phyloP scores from a whole-genome alignment of 2,888 invertebrate genomes.

The Cataglyphis livida region DNA sequence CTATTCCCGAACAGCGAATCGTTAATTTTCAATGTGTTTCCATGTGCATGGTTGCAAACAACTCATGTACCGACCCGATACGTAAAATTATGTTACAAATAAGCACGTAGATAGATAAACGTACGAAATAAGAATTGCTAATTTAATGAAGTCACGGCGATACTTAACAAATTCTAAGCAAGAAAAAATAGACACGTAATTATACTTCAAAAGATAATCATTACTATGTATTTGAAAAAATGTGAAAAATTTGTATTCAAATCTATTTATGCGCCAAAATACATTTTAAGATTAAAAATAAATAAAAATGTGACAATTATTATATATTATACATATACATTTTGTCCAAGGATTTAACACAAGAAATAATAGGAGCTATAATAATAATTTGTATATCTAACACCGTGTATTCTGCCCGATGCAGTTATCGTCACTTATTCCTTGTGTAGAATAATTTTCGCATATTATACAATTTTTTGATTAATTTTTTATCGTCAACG shows the following conservation, averaged over 20 bases:
- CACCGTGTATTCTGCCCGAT: neutral
- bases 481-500: slow-evolving; percentile 27
- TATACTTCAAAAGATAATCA: slow-evolving; percentile 9
- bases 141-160: slow-evolving; percentile 24
- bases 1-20: neutral
- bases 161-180: slow-evolving; percentile 18
- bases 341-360: neutral
- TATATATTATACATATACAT: neutral
- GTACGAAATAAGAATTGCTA: slow-evolving; percentile 39
- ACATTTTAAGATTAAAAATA: neutral
- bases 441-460: neutral
- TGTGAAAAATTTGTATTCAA: neutral
- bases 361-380: neutral
- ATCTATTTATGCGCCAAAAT: neutral
- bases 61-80: slow-evolving; percentile 19
- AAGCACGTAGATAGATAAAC: slow-evolving; percentile 27
- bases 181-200: neutral
- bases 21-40: slow-evolving; percentile 7
- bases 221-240: neutral
- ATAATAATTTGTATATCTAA: neutral
- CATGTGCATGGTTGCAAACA: slow-evolving; percentile 16
- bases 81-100: slow-evolving; percentile 30
- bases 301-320: neutral
- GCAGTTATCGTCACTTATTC: neutral
- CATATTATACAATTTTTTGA: neutral